Conservation (phyloP, 2,113 vertebrate species). For the Misgurnus anguillicaudatus region DNA sequence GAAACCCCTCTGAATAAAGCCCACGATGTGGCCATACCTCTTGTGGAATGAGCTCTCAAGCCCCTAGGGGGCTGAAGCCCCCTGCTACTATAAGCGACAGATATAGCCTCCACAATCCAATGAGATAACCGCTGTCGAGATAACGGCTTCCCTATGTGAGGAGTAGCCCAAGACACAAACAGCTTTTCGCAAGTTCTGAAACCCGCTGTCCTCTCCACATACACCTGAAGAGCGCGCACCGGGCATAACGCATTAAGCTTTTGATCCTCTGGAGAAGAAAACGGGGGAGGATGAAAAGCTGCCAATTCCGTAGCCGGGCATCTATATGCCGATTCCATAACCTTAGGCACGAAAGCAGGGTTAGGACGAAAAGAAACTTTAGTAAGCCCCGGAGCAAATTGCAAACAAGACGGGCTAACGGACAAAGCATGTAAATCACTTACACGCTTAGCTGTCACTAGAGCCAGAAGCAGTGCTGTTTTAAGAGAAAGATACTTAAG, state of each 20-base stretch:
- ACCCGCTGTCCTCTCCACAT: neutral
- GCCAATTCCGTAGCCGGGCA: neutral
- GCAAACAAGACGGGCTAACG: neutral
- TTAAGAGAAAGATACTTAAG: slow-evolving; percentile 19
- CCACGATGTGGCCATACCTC: no score
- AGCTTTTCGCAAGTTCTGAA: neutral
- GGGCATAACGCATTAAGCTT: slow-evolving; percentile 8
- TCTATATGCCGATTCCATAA: neutral
- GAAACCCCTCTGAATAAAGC: no score
- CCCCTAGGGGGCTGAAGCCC: neutral
- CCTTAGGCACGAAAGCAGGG: slow-evolving; percentile 4
- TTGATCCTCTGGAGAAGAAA: neutral
- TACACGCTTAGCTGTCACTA: slow-evolving; percentile 8
- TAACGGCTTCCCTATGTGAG: neutral
- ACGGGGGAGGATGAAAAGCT: neutral
- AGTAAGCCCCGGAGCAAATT: slow-evolving; percentile 9
- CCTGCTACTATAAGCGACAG: slow-evolving; percentile 4
- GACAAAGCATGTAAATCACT: slow-evolving; percentile 29
- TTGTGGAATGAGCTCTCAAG: slow-evolving; percentile 19
- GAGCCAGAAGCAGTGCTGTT: neutral
- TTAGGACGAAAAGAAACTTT: slow-evolving; percentile 1
- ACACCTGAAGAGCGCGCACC: neutral
- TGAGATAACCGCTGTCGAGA: slow-evolving; percentile 17
- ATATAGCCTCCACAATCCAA: slow-evolving; percentile 22
- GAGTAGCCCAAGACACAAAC: neutral